Evolutionary conservation across 2,113 vertebrate species (phyloP).

Genomic region (Oophaga pumilio): DNA sequence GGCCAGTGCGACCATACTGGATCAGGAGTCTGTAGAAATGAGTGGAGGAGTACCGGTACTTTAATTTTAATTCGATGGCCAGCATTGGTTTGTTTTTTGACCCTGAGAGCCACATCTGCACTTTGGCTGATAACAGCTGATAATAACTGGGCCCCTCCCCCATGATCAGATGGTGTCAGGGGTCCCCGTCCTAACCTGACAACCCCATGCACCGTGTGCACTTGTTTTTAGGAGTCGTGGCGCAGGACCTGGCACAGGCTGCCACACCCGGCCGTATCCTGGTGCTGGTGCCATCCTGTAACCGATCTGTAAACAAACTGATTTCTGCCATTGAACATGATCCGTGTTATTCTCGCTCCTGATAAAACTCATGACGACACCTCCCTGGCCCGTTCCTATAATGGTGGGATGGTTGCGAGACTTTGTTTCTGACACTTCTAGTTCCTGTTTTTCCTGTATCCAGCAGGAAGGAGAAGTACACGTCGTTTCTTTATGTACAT

Average conservation of each 20-base stretch:
- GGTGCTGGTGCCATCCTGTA: background rate
- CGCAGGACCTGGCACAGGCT: background rate
- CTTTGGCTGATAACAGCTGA: background rate
- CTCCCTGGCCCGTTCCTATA: background rate
- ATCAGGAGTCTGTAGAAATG: too few relatives aligned
- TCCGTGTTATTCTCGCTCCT: background rate
- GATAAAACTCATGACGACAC: background rate
- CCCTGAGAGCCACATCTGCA: too few relatives aligned
- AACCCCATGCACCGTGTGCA: background rate
- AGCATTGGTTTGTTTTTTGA: too few relatives aligned
- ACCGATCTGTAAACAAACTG: background rate
- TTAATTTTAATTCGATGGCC: too few relatives aligned
- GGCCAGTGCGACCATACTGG: too few relatives aligned
- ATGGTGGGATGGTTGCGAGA: background rate
- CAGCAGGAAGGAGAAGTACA: too few relatives aligned
- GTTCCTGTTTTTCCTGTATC: background rate
- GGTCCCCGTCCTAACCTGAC: background rate
- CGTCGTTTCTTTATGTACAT: too few relatives aligned
- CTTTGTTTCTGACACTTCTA: background rate
- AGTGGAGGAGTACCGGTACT: too few relatives aligned
- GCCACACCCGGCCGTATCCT: constrained; percentile 18
- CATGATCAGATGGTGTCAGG: background rate
- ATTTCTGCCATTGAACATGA: background rate
- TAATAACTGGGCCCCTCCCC: background rate
- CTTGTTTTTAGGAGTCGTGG: background rate